Evolutionary conservation across 92 coral and sea anemone species (phyloP), one percentile per base, ranked within the genome.

Genomic region (Heteractis magnifica): DNA sequence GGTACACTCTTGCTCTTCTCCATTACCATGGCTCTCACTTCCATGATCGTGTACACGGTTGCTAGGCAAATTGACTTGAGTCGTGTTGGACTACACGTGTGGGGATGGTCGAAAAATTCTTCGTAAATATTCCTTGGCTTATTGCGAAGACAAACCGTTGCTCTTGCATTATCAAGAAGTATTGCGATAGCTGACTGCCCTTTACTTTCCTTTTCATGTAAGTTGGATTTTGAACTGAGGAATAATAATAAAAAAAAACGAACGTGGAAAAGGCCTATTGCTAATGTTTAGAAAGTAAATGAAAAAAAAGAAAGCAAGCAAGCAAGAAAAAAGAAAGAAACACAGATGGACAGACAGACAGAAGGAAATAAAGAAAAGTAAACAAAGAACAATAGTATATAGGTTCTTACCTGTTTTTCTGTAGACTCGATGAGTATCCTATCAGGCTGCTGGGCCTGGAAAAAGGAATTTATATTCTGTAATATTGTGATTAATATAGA

Each of bases 101-200:
- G 99, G 8, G 99, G 98, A 6, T 82, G 80, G n/a, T 87, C 92
- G 65, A 96, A 93, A 81, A 96, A 96, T 76, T 96, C 99, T 64
- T 87, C 82, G 81, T 92, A 96, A 55, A 92, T 90, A 79, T 90
- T 93, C 72, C 99, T 91, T 78, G 88, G 41, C 13, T 84, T 84
- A 10, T 73, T 18, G 16, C 83, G 56, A 5, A 65, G 7, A 6
- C 77, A 48, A n/a, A 70, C 49, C 44, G 92, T 75, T 12, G 85
- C 52, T 79, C 58, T 93, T 34, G 87, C 77, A 65, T 52, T 84
- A 52, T 81, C 23, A 51, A 93, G 90, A 14, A 93, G 73, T 60
- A 82, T 85, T 71, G 87, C 93, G 72, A 90, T 77, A 10, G 91
- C 77, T 51, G 86, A 77, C 18, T 51, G 71, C 8, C 8, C 21